Evolutionary conservation across 1,140 invertebrate species (phyloP), one percentile per base, ranked within the genome.

Genomic region (Trialeurodes vaporariorum): DNA sequence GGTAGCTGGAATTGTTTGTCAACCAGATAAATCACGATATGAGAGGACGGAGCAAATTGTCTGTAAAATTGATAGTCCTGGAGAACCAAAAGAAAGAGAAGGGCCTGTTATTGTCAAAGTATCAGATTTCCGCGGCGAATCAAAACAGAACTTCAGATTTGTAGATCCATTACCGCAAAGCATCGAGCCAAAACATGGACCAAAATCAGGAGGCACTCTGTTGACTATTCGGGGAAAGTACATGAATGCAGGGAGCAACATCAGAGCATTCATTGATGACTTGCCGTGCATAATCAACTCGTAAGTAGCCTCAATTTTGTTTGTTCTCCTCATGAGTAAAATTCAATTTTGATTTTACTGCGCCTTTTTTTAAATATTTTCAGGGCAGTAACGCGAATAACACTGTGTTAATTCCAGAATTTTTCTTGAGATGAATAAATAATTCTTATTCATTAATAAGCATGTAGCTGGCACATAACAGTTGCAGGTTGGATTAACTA

Each of bases 221-320:
- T 78, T 98, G 49, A 88, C 84, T 67, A 95, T 99, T 68, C 88
- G 85, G 69, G 97, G 97, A 12, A 85, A 87, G 70, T 90, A 96
- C 79, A 88, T 99, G 83, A 94, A 98, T 79, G 93, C 96, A 59
- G 97, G 97, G 25, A 94, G 92, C 76, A 87, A 87, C 64, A 94
- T 94, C 72, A 85, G 88, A 75, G 94, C 96, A 0, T 91, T 88
- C 75, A 90, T 98, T 68, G 92, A 93, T 76, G 87, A 90, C 65
- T 82, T 92, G 64, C 87, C 91, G 0, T 98, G 96, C 79, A 84
- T 85, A 73, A 91, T 94, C 61, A 77, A 82, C 60, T 77, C 77
- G 81, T 83, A 79, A 79, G 78, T 76, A 67, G 65, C 59, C 61
- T 23, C 63, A 58, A 60, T 70, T 27, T n/a, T n/a, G n/a, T n/a